Conservation (phyloP, 1,140 invertebrate genomes). For the Hylyphantes graminicola region DNA sequence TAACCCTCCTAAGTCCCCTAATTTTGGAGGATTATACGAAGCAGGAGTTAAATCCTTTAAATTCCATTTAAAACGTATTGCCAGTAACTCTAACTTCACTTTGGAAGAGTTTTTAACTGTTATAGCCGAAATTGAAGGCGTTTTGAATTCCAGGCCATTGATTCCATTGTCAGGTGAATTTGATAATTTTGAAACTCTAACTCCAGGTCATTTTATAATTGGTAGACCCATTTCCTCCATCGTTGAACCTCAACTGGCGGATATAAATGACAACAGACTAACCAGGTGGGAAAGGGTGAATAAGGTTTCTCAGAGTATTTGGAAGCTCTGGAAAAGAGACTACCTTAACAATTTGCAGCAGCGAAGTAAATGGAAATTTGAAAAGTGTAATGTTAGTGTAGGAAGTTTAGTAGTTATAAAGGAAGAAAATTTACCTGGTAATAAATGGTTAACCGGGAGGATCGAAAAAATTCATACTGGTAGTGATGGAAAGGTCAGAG, state of each 20-base stretch:
- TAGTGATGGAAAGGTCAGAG: no score
- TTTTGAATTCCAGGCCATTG: constrained; percentile 65
- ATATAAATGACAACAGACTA: neutral
- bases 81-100: constrained; percentile 36
- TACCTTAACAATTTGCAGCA: neutral
- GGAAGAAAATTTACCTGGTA: no score
- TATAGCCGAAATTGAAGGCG: constrained; percentile 64
- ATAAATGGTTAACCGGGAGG: no score
- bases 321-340: constrained; percentile 1
- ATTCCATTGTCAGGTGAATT: constrained; percentile 63
- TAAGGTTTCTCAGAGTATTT: neutral
- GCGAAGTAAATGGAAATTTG: no score
- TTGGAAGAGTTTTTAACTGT: constrained; percentile 64
- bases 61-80: neutral
- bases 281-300: constrained; percentile 26
- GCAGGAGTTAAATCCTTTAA: neutral
- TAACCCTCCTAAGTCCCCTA: neutral
- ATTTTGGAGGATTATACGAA: neutral
- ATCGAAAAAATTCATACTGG: no score
- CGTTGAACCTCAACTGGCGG: neutral
- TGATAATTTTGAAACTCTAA: constrained; percentile 64
- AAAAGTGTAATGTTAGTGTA: no score
- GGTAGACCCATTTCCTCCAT: neutral
- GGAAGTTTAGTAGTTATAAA: no score
- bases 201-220: constrained; percentile 63